A percentile compares a stretch with the other conserved stretches of the same genome.
Conservation (phyloP, 1,140 invertebrate genomes). For the Aricia agestis region DNA sequence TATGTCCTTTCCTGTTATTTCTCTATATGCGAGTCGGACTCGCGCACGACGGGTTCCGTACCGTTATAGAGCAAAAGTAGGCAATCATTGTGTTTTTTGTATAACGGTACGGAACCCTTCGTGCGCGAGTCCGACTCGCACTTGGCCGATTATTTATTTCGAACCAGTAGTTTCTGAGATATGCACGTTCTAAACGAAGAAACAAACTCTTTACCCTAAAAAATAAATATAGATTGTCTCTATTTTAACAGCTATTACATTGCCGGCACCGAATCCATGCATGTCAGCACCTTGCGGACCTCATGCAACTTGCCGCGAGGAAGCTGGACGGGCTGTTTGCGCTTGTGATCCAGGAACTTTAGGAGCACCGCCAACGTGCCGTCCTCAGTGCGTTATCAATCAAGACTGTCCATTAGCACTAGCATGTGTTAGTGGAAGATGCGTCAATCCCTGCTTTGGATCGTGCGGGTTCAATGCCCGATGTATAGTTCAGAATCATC, state of each 20-base stretch:
- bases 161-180: too few relatives aligned
- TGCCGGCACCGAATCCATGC: conserved; percentile 79
- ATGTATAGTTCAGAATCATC: conserved; percentile 86
- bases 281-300: conserved; percentile 88
- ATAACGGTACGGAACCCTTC: too few relatives aligned
- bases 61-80: too few relatives aligned
- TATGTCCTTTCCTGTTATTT: too few relatives aligned
- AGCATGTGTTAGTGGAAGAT: conserved; percentile 86
- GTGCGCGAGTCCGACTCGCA: too few relatives aligned
- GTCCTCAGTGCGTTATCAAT: conserved; percentile 86
- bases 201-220: too few relatives aligned
- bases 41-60: too few relatives aligned
- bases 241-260: conserved; percentile 35
- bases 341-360: conserved; percentile 86
- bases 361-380: conserved; percentile 87
- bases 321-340: conserved; percentile 84
- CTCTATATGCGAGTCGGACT: too few relatives aligned
- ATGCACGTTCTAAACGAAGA: too few relatives aligned
- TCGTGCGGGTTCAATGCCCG: conserved; percentile 89
- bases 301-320: conserved; percentile 85
- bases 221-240: too few relatives aligned
- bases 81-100: too few relatives aligned
- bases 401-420: conserved; percentile 87
- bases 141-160: too few relatives aligned
- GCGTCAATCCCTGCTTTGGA: conserved; percentile 87